These are phyloP conservation scores for Rhea americana DNA, from an alignment of 2,113 vertebrate species.

Conservation along the genomic window DNA sequence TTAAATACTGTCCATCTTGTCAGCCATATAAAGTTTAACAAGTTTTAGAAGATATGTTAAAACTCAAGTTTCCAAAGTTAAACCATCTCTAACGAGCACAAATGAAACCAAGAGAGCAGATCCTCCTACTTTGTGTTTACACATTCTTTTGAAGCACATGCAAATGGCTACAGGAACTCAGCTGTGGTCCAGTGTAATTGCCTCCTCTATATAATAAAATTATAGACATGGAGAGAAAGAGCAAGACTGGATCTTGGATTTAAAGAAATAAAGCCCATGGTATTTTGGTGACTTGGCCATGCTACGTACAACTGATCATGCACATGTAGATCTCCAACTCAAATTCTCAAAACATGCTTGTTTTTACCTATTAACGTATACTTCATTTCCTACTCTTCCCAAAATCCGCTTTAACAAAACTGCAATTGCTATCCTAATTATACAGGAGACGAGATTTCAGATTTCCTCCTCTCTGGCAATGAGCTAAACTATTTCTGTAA, in stretches of 20 bases:
- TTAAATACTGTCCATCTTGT: background rate
- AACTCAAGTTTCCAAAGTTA: background rate
- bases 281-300: background rate
- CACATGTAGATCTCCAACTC: fast-evolving
- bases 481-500: background rate
- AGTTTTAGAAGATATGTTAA: background rate
- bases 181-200: background rate
- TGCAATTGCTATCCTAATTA: background rate
- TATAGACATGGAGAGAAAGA: fast-evolving
- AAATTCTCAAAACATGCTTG: fast-evolving
- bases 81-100: background rate
- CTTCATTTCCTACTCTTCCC: background rate
- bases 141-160: background rate
- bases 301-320: fast-evolving
- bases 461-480: background rate
- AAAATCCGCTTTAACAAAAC: background rate
- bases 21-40: background rate
- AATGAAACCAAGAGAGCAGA: background rate
- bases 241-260: background rate
- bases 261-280: background rate
- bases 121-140: background rate
- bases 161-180: fast-evolving
- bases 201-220: background rate
- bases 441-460: background rate
- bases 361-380: background rate